Evolutionary conservation across 35 echinoderm and acorn worm genomes (phyloP).

Genomic region (Apostichopus japonicus): DNA sequence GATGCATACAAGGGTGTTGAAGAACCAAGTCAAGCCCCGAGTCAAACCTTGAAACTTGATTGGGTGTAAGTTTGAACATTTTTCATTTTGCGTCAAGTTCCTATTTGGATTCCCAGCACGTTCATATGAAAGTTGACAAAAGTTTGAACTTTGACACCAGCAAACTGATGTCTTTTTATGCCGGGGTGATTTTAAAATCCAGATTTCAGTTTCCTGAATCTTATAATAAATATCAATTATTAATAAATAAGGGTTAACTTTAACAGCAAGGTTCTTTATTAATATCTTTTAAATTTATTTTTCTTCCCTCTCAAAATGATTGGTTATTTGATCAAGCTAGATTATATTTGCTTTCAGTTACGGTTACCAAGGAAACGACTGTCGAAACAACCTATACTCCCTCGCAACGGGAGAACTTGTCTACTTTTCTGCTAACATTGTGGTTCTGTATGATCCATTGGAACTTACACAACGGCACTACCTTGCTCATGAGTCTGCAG

Average conservation of each 20-base stretch:
- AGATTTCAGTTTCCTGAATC: too few species aligned
- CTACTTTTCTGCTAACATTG: constrained; percentile 80
- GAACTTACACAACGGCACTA: constrained; percentile 83
- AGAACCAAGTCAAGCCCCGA: constrained; percentile 26
- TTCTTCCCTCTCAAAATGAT: too few species aligned
- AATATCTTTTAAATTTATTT: too few species aligned
- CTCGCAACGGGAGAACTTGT: constrained; percentile 68
- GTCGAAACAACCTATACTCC: constrained; percentile 78
- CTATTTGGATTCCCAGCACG: too few species aligned
- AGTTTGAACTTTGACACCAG: too few species aligned
- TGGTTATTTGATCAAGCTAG: too few species aligned
- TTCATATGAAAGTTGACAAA: too few species aligned
- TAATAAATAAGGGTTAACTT: too few species aligned
- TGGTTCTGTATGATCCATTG: constrained; percentile 73
- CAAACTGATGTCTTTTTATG: too few species aligned
- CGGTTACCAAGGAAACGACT: constrained; percentile 98
- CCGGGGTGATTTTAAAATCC: too few species aligned
- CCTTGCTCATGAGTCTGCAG: constrained; percentile 80
- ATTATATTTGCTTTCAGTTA: constrained; percentile 64
- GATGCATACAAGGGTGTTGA: constrained; percentile 60
- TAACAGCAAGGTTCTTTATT: too few species aligned
- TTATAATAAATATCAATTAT: too few species aligned
- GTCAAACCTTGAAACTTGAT: constrained; percentile 64
- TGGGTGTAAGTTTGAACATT: constrained; percentile 70
- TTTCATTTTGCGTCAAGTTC: background rate